Percentiles rank a stretch among this genome's conserved stretches.
Conservation (phyloP, 2,113 vertebrate genomes). For the Paedocypris sp. region DNA sequence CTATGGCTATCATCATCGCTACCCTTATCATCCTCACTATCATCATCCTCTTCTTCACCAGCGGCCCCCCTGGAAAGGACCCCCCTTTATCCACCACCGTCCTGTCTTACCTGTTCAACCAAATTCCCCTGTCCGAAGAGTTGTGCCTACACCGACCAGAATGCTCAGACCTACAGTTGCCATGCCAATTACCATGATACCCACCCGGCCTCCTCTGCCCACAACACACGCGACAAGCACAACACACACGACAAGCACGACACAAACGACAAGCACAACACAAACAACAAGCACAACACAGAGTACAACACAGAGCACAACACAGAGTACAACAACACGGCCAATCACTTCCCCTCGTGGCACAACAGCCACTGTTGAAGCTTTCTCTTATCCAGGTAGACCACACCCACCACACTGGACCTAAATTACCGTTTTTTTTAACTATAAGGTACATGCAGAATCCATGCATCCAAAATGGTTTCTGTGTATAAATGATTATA, state of each 20-base stretch:
- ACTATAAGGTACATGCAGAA: no score
- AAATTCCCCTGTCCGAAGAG: conserved; percentile 10
- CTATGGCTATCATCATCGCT: conserved; percentile 40
- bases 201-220: conserved; percentile 8
- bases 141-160: conserved; percentile 6
- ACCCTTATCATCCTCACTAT: conserved; percentile 1
- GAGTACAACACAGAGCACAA: background rate
- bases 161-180: conserved; percentile 7
- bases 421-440: background rate
- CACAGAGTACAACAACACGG: conserved; percentile 8
- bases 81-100: conserved; percentile 33
- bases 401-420: background rate
- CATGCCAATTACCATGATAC: background rate
- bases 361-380: conserved; percentile 19
- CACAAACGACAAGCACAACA: background rate
- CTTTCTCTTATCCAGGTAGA: conserved; percentile 41
- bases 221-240: conserved; percentile 8
- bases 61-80: conserved; percentile 30
- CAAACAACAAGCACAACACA: conserved; percentile 7
- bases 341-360: conserved; percentile 32
- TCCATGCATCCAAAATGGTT: no score
- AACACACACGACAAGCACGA: background rate
- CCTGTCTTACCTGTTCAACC: conserved; percentile 22
- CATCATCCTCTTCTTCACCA: conserved; percentile 18
- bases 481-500: no score